Percentiles rank a stretch among this genome's conserved stretches.
Conservation (phyloP, 2,113 vertebrate species). For the Tursiops truncatus region DNA sequence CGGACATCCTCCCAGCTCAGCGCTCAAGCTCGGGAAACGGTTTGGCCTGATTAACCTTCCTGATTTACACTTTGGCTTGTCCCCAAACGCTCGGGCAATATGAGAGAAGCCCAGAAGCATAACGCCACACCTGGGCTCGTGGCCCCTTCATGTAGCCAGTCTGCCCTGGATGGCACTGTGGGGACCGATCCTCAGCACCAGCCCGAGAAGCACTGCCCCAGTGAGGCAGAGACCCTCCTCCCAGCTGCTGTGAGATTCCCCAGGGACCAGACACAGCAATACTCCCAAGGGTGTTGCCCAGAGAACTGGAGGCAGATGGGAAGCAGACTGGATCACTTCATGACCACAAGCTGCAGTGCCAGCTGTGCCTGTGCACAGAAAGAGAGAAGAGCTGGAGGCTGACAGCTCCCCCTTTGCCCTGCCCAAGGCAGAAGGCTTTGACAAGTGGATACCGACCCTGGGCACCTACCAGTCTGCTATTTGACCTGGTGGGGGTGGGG, state of each 20-base stretch:
- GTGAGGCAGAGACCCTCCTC: background rate
- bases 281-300: constrained; percentile 47
- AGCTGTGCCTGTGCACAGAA: constrained; percentile 45
- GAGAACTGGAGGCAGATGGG: constrained; percentile 54
- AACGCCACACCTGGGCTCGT: background rate
- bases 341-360: constrained; percentile 60
- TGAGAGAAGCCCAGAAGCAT: background rate
- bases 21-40: background rate
- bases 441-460: constrained; percentile 16
- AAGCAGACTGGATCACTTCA: constrained; percentile 63
- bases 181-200: background rate
- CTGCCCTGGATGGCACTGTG: background rate
- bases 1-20: background rate
- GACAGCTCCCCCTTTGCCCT: background rate
- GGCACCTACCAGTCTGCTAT: constrained; percentile 33
- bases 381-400: background rate
- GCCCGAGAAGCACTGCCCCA: background rate
- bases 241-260: background rate
- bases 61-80: background rate
- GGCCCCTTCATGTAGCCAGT: background rate
- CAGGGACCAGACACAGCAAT: background rate
- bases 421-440: background rate
- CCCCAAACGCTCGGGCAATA: background rate
- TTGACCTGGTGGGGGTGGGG: background rate
- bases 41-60: background rate